A percentile compares a stretch with the other conserved stretches of the same genome.
Evolutionary conservation across 2,888 invertebrate species (phyloP).

Genomic region (Leptarthrus brevirostris): DNA sequence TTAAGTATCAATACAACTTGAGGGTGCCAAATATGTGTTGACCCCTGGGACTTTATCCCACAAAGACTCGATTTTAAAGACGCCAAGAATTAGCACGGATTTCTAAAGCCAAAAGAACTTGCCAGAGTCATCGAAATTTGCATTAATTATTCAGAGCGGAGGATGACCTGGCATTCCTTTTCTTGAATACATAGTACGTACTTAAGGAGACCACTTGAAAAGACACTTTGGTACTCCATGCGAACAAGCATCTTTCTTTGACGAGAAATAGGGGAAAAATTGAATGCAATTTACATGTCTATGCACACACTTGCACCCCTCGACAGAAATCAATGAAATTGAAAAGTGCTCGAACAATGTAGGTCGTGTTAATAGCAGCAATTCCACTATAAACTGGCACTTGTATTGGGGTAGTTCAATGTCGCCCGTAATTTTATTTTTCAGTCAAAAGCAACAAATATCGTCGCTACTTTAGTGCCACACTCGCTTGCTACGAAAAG

Average conservation of each 20-base stretch:
- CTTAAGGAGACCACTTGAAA: slow-evolving; percentile 13
- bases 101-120: slow-evolving; percentile 17
- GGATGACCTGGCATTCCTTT: slow-evolving; percentile 41
- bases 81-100: background rate
- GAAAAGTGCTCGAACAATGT: slow-evolving; percentile 37
- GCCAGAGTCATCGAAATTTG: slow-evolving; percentile 32
- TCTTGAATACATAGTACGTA: slow-evolving; percentile 34
- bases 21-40: background rate
- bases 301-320: slow-evolving; percentile 29
- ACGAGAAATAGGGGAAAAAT: slow-evolving; percentile 13
- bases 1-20: background rate
- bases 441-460: slow-evolving; percentile 37
- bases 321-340: slow-evolving; percentile 32
- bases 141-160: slow-evolving; percentile 37
- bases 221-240: slow-evolving; percentile 23
- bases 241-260: slow-evolving; percentile 23
- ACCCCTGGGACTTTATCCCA: background rate
- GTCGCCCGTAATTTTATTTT: slow-evolving; percentile 41
- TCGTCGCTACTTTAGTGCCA: background rate
- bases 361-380: slow-evolving; percentile 29
- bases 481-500: background rate
- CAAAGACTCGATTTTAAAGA: slow-evolving; percentile 16
- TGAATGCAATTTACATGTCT: slow-evolving; percentile 40
- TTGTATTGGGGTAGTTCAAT: slow-evolving; percentile 36
- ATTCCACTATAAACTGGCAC: slow-evolving; percentile 12